Evolutionary conservation across 2,113 vertebrate genomes (phyloP).

Genomic region (Mesocricetus auratus): DNA sequence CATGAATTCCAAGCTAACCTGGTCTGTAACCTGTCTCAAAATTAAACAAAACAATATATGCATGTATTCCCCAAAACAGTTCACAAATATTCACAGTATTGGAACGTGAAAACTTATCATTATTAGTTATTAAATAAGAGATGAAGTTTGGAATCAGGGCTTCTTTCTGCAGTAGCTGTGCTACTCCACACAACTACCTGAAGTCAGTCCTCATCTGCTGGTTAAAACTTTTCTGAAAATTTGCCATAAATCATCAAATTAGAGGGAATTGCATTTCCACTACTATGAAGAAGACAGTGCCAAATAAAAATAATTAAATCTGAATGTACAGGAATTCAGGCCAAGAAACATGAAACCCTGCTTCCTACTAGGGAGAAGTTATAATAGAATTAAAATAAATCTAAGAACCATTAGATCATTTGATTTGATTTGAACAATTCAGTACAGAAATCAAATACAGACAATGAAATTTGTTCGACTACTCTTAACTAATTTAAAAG

Average conservation of each 20-base stretch:
- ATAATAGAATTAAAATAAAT: background rate
- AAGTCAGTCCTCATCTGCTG: background rate
- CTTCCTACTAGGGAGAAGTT: background rate
- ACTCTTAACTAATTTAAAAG: background rate
- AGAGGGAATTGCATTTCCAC: background rate
- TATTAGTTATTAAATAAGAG: conserved; percentile 13
- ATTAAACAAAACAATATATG: background rate
- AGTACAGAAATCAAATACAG: background rate
- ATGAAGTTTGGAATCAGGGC: background rate
- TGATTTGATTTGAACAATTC: background rate
- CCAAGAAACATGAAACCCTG: conserved; percentile 24
- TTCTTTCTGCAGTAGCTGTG: background rate
- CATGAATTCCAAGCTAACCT: background rate
- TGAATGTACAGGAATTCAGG: background rate
- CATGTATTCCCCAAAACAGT: background rate
- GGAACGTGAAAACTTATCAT: background rate
- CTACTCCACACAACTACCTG: conserved; percentile 15
- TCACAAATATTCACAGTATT: background rate
- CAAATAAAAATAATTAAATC: conserved; percentile 23
- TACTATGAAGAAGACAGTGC: background rate
- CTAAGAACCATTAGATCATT: background rate
- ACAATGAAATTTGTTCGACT: background rate
- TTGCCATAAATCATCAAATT: background rate
- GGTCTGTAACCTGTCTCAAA: background rate
- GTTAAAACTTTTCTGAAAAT: background rate